Evolutionary conservation across 1,140 invertebrate species (phyloP).

Genomic region (Aphis gossypii): DNA sequence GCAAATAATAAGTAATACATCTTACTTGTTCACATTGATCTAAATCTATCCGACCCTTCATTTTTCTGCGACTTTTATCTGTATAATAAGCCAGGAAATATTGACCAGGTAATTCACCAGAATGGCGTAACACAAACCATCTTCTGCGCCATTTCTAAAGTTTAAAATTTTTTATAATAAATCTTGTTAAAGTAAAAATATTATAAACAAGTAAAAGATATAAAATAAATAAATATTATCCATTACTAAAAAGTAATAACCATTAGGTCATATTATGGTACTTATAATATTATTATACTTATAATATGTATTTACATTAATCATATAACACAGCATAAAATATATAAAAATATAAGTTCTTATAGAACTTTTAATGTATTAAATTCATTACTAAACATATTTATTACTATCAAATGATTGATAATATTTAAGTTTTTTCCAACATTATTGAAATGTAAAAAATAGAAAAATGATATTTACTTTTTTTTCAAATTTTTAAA

Average conservation of each 20-base stretch:
- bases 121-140: constrained; percentile 90
- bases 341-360: not conserved
- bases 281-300: no score
- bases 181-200: not conserved
- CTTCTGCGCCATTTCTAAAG: constrained; percentile 89
- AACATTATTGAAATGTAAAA: not conserved
- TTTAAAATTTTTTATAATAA: constrained; percentile 58
- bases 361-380: not conserved
- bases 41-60: constrained; percentile 91
- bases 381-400: not conserved
- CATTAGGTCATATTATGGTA: not conserved
- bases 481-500: not conserved
- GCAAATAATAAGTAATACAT: constrained; percentile 50
- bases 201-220: not conserved
- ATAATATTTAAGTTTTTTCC: not conserved
- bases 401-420: no score
- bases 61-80: constrained; percentile 82
- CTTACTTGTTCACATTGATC: constrained; percentile 93
- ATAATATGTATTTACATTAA: no score
- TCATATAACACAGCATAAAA: not conserved
- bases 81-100: constrained; percentile 94
- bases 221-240: not conserved
- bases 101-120: constrained; percentile 88
- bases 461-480: not conserved
- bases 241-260: no score